Conservation (phyloP, 1,140 invertebrate genomes). For the Heliothis virescens region DNA sequence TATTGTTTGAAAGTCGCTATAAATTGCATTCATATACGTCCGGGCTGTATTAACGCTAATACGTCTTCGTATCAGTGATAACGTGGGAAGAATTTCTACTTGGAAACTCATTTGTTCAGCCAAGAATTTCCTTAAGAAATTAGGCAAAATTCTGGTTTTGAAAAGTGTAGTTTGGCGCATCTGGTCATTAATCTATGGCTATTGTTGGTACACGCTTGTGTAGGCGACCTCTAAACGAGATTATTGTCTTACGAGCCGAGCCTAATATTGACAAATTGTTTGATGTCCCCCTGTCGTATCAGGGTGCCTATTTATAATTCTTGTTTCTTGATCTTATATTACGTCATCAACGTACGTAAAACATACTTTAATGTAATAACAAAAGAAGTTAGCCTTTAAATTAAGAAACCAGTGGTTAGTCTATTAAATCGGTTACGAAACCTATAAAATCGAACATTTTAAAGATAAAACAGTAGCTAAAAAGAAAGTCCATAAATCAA, state of each 20-base stretch:
- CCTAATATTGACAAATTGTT: constrained; percentile 44
- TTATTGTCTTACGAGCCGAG: constrained; percentile 40
- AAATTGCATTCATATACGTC: constrained; percentile 1
- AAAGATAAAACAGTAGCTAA: not conserved
- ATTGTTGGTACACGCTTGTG: constrained; percentile 3
- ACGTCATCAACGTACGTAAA: no score
- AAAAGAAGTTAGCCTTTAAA: no score
- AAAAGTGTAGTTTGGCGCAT: not conserved
- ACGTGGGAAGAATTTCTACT: not conserved
- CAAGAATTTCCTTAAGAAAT: not conserved
- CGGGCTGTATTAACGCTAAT: not conserved
- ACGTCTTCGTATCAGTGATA: not conserved
- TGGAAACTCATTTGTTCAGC: not conserved
- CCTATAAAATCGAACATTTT: no score
- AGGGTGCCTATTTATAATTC: not conserved
- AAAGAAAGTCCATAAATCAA: constrained; percentile 44
- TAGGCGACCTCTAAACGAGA: constrained; percentile 43
- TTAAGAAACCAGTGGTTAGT: no score
- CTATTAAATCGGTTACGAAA: no score
- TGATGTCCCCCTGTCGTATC: constrained; percentile 18
- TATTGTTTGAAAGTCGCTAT: constrained; percentile 13
- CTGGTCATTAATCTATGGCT: constrained; percentile 16
- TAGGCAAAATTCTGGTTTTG: not conserved
- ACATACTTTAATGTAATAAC: no score
- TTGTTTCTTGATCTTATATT: no score